Base-by-base conservation (phyloP, 2,113 vertebrate species). In the Tupaia tana region DNA sequence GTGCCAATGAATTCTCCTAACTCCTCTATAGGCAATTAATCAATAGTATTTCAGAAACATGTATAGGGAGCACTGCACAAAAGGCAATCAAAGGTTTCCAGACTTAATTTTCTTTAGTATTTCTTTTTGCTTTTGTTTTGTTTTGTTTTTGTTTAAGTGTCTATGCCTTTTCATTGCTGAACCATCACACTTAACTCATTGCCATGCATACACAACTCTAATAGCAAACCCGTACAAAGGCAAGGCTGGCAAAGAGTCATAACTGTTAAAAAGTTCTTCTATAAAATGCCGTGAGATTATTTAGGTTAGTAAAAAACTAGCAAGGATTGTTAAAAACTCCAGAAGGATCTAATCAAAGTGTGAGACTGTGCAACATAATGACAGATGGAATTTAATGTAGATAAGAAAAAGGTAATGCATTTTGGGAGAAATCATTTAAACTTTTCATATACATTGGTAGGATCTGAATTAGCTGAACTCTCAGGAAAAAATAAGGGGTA, bases 401-500 rank as follows among this genome's bases (percentile, higher is more conserved):
- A 97, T 97, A 98, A 97, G 97, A 94, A 97, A 97, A 98, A 98
- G 97, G 96, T 98, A 98, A 98, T 97, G 96, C 90, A 93, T 97
- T 97, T 94, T 34, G 95, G 97, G 95, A 97, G 93, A 97, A 97
- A 96, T 96, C 95, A 97, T 97, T 97, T 97, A 97, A 98, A 98
- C 96, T 96, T 98, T 98, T 97, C 96, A 96, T 98, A 97, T 97
- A 97, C 81, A 85, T 97, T 88, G 77, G 94, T 96, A 96, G 87
- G 94, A 93, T 97, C 73, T 95, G 96, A 97, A 98, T 97, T 97
- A 98, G 96, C 95, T 96, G 91, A 98, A 97, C 96, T 97, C 96
- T 97, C 84, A 71, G 89, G 75, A 77, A 97, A 97, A 97, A 97
- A 92, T 89, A 86, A 97, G 81, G 93, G 86, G 94, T 97, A 97